Evolutionary conservation across 1,140 invertebrate genomes (phyloP).

Genomic region (Zaprionus lachaisei): DNA sequence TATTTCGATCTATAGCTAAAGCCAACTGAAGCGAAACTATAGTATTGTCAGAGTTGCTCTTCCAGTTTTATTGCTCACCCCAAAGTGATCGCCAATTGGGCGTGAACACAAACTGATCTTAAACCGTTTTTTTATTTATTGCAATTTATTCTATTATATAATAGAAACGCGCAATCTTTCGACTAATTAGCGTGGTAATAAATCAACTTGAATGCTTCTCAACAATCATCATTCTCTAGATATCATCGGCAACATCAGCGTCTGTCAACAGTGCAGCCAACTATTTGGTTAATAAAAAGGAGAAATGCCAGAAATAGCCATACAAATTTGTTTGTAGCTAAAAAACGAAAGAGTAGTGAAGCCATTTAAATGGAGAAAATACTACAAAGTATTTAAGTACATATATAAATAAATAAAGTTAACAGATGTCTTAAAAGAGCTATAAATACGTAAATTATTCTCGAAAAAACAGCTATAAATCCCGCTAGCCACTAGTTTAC

Average conservation of each 20-base stretch:
- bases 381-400: too few species aligned
- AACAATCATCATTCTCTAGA: not conserved
- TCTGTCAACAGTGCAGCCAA: not conserved
- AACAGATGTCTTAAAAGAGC: too few species aligned
- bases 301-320: too few species aligned
- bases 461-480: too few species aligned
- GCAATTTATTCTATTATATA: not conserved
- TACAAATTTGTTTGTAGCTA: too few species aligned
- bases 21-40: constrained; percentile 50
- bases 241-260: not conserved
- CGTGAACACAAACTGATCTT: constrained; percentile 21
- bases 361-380: too few species aligned
- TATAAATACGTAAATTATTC: too few species aligned
- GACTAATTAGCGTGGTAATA: not conserved
- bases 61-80: constrained; percentile 3
- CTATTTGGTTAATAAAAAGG: too few species aligned
- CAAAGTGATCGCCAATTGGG: constrained; percentile 27
- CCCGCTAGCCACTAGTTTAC: too few species aligned
- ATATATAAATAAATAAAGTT: too few species aligned
- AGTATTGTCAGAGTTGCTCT: constrained; percentile 18
- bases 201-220: not conserved
- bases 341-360: too few species aligned
- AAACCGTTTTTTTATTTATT: not conserved
- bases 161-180: not conserved
- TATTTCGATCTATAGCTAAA: constrained; percentile 20